Evolutionary conservation across 2,797 vertebrate species (phyloP).

Genomic region (Nannoperca australis): DNA sequence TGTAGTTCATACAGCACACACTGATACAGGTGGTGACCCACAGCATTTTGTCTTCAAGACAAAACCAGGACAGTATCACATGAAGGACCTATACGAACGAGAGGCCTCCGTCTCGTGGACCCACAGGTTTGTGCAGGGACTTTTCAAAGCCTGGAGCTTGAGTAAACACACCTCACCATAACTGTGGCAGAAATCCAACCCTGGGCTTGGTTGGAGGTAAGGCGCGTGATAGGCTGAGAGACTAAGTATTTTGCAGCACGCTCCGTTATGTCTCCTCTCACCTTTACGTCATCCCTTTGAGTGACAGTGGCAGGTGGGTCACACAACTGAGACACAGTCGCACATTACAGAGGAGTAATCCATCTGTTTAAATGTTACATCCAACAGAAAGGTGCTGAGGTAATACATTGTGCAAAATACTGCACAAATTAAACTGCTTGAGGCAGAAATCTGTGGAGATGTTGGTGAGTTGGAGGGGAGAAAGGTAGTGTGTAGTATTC

Average conservation of each 20-base stretch:
- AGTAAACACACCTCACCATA: too few species aligned
- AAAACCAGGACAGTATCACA: neutral
- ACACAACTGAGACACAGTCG: neutral
- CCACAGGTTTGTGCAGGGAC: too few species aligned
- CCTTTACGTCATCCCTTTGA: neutral
- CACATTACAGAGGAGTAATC: neutral
- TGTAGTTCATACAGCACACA: neutral
- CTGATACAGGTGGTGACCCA: neutral
- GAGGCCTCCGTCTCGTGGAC: neutral
- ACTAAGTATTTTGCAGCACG: neutral
- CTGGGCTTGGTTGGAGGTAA: neutral
- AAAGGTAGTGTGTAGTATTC: neutral
- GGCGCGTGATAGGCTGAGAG: too few species aligned
- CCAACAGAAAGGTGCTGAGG: neutral
- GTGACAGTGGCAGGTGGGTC: neutral
- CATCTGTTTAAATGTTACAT: neutral
- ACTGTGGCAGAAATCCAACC: neutral
- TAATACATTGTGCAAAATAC: neutral
- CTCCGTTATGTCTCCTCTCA: neutral
- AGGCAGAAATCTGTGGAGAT: neutral
- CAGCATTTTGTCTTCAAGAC: neutral
- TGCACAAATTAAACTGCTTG: neutral
- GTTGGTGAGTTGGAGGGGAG: neutral
- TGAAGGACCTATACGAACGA: neutral
- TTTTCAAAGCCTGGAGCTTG: neutral